These are phyloP conservation scores for Rhinatrema bivittatum DNA, from an alignment of 2,797 vertebrate species.

Conservation along the genomic window DNA sequence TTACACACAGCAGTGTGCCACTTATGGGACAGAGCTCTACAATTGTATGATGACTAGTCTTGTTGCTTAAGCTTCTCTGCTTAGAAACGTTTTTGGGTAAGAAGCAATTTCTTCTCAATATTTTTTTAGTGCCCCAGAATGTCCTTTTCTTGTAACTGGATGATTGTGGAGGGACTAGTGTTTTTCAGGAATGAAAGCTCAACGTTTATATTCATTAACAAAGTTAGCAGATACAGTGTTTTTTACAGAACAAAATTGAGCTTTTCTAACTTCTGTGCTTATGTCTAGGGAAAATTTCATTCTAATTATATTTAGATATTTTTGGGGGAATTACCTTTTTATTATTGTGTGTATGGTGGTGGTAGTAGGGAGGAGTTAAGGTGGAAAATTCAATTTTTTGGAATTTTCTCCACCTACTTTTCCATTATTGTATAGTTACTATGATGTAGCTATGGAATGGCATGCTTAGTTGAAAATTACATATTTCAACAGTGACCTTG, in stretches of 20 bases:
- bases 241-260: not conserved
- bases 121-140: not conserved
- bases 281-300: not conserved
- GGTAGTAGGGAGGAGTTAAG: too few species aligned
- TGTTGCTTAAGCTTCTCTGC: not conserved
- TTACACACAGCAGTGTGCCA: not conserved
- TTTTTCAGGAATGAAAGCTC: not conserved
- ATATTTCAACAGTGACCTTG: constrained; percentile 16
- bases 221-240: too few species aligned
- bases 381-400: rapidly evolving
- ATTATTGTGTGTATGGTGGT: too few species aligned
- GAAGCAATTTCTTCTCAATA: not conserved
- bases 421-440: rapidly evolving
- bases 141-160: not conserved
- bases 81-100: constrained; percentile 13
- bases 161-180: not conserved
- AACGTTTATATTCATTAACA: too few species aligned
- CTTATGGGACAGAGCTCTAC: not conserved
- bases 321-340: not conserved
- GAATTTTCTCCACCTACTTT: too few species aligned
- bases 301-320: not conserved
- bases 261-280: not conserved
- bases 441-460: not conserved
- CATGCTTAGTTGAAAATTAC: not conserved
- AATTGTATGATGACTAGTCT: constrained; percentile 1